Evolutionary conservation across 2,888 invertebrate genomes (phyloP).

Genomic region (Morpho deidamia): DNA sequence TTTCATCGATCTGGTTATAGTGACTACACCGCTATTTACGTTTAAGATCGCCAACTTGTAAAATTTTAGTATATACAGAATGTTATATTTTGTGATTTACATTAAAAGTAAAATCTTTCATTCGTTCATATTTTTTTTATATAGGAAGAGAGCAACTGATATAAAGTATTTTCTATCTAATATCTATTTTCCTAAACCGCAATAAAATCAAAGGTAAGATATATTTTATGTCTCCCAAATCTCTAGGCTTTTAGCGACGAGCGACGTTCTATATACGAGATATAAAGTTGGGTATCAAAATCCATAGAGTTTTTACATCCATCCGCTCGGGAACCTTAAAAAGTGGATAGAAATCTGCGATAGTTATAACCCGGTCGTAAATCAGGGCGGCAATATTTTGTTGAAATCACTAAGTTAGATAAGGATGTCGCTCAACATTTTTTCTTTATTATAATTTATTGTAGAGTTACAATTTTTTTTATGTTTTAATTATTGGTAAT

Average conservation of each 20-base stretch:
- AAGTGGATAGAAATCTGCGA: conserved; percentile 19
- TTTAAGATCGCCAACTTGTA: too few relatives aligned
- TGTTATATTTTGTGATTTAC: too few relatives aligned
- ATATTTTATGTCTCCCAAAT: conserved; percentile 11
- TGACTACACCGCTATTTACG: too few relatives aligned
- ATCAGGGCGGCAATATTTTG: conserved; percentile 18
- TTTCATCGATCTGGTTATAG: too few relatives aligned
- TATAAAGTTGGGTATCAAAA: conserved; percentile 12
- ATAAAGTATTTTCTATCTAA: too few relatives aligned
- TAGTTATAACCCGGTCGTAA: conserved; percentile 18
- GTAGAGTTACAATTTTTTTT: too few relatives aligned
- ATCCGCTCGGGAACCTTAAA: conserved; percentile 13
- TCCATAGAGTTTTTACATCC: conserved; percentile 8
- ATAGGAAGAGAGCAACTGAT: too few relatives aligned
- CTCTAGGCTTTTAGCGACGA: not conserved
- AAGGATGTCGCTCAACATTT: conserved; percentile 2
- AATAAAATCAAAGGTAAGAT: not conserved
- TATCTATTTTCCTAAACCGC: not conserved
- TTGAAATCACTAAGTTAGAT: conserved; percentile 10
- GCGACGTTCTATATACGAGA: conserved; percentile 8
- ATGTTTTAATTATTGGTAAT: too few relatives aligned
- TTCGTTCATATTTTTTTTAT: too few relatives aligned
- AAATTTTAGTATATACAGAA: too few relatives aligned
- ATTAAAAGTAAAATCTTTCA: too few relatives aligned
- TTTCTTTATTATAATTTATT: too few relatives aligned